Evolutionary conservation across 2,888 invertebrate species (phyloP).

Genomic region (Archips xylosteana): DNA sequence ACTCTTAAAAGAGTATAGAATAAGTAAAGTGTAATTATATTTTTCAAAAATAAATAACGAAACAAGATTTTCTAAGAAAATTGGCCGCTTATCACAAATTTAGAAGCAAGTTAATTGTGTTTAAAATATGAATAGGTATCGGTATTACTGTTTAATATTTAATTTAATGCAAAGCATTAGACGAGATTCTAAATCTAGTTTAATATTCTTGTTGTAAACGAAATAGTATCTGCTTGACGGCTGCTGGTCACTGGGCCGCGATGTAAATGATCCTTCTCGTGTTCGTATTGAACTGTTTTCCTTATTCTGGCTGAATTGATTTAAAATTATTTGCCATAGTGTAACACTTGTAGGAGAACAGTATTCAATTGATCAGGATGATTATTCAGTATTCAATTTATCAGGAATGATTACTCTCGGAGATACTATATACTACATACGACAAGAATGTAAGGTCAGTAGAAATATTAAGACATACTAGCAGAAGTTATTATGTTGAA

Average conservation of each 20-base stretch:
- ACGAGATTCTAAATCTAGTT: slow-evolving; percentile 47
- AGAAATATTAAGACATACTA: neutral
- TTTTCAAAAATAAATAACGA: slow-evolving; percentile 39
- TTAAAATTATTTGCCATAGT: neutral
- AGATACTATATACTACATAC: neutral
- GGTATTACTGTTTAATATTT: slow-evolving; percentile 20
- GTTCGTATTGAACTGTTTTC: neutral
- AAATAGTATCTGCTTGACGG: slow-evolving; percentile 9
- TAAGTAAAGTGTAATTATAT: slow-evolving; percentile 49
- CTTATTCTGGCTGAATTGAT: neutral
- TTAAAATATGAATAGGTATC: slow-evolving; percentile 21
- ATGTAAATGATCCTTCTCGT: neutral
- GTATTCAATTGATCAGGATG: slow-evolving; percentile 1
- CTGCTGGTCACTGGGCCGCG: slow-evolving; percentile 20
- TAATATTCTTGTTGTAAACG: slow-evolving; percentile 26
- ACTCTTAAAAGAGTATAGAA: slow-evolving; percentile 65
- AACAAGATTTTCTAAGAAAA: slow-evolving; percentile 41
- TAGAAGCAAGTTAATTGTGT: slow-evolving; percentile 43
- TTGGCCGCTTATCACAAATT: slow-evolving; percentile 50
- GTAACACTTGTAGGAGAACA: slow-evolving; percentile 6
- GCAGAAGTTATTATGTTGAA: neutral
- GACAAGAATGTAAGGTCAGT: neutral
- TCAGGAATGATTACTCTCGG: neutral
- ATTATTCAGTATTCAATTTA: slow-evolving; percentile 3
- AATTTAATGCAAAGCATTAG: slow-evolving; percentile 51